These are phyloP conservation scores for Limnodromus scolopaceus DNA, from an alignment of 2,797 vertebrate species.

Conservation along the genomic window DNA sequence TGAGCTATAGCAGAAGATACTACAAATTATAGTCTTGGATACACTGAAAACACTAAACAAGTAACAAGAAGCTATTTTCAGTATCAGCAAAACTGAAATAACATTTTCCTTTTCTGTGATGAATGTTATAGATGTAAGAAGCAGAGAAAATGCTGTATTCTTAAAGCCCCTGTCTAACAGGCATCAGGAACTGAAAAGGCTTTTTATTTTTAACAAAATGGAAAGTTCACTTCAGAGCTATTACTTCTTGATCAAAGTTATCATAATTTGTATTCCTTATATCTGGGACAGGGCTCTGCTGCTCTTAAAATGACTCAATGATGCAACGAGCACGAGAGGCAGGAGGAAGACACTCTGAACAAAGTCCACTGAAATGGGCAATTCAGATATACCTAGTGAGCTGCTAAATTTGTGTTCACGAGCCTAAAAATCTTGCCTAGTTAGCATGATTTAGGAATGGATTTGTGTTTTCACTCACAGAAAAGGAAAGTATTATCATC, in stretches of 20 bases:
- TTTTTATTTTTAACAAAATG: background rate
- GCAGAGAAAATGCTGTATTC: background rate
- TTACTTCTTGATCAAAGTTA: background rate
- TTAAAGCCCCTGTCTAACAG: background rate
- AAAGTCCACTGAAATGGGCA: background rate
- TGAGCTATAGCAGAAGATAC: background rate
- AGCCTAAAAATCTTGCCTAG: background rate
- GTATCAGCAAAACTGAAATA: background rate
- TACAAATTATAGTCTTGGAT: background rate
- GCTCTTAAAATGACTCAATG: background rate
- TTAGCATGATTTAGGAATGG: background rate
- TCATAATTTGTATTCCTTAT: background rate
- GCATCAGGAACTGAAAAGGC: background rate
- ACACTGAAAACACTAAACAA: background rate
- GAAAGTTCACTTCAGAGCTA: background rate
- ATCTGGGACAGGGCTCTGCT: background rate
- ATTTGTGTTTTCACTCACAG: constrained; percentile 12
- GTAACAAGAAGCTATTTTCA: background rate
- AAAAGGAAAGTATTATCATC: constrained; percentile 5
- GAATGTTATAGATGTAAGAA: background rate
- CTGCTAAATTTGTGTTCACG: background rate
- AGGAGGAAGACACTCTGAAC: background rate
- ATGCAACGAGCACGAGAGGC: background rate
- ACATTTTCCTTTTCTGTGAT: constrained; percentile 9
- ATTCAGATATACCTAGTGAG: background rate